Conservation (phyloP, 1,140 invertebrate genomes). For the Leptonema lineaticorne region DNA sequence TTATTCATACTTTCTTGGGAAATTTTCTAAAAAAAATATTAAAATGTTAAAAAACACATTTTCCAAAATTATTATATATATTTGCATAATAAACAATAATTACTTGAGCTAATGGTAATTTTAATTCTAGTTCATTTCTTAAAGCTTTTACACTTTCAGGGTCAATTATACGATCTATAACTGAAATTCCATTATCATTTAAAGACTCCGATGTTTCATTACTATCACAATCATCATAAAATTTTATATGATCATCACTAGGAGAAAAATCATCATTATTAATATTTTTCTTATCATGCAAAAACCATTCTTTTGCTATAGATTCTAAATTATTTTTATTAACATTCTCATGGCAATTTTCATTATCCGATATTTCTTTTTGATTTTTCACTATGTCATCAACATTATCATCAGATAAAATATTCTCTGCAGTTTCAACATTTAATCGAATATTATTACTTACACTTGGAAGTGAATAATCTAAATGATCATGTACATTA, state of each 20-base stretch:
- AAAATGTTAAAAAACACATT: not conserved
- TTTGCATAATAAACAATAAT: not conserved
- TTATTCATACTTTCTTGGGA: constrained; percentile 38
- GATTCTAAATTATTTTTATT: not conserved
- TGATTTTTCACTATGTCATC: constrained; percentile 38
- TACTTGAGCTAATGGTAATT: constrained; percentile 68
- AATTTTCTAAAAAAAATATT: constrained; percentile 30
- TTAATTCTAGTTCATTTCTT: constrained; percentile 68
- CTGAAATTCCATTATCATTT: constrained; percentile 45
- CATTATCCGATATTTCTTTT: not conserved
- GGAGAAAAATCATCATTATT: constrained; percentile 17
- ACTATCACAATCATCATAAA: not conserved
- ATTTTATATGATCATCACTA: not conserved
- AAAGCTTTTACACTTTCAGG: constrained; percentile 71
- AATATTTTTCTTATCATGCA: constrained; percentile 50
- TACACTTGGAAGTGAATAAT: too few relatives aligned
- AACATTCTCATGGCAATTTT: not conserved
- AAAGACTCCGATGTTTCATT: constrained; percentile 48
- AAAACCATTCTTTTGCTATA: constrained; percentile 50
- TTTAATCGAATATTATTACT: too few relatives aligned
- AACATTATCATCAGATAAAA: constrained; percentile 3
- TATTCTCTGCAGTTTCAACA: too few relatives aligned
- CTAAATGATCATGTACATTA: not conserved
- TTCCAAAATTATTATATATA: not conserved
- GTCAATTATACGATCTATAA: constrained; percentile 60